These are phyloP conservation scores for Oikopleura vanhoeffeni DNA, from an alignment of 23 tunicate species.

Conservation along the genomic window DNA sequence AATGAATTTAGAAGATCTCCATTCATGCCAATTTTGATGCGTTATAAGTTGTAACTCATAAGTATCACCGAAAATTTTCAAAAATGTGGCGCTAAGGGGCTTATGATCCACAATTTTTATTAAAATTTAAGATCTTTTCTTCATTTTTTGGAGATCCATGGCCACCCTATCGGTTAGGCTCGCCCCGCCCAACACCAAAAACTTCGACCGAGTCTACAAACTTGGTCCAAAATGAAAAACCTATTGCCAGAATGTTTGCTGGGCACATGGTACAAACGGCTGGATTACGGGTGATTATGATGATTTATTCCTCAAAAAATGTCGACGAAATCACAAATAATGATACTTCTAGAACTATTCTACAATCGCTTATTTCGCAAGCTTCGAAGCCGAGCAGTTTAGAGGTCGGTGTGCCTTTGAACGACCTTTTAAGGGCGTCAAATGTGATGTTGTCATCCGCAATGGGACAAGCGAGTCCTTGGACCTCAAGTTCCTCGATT, in stretches of 20 bases:
- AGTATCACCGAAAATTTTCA: too few relatives aligned
- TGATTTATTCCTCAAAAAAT: not conserved
- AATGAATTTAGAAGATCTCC: too few relatives aligned
- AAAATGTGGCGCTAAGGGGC: too few relatives aligned
- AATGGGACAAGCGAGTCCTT: not conserved
- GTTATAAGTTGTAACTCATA: too few relatives aligned
- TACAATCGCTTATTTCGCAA: not conserved
- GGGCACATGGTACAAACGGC: slow-evolving; percentile 4
- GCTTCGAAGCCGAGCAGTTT: not conserved
- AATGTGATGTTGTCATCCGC: not conserved
- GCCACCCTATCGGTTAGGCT: too few relatives aligned
- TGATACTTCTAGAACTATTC: not conserved
- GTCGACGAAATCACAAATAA: not conserved
- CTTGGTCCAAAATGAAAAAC: too few relatives aligned
- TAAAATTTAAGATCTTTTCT: too few relatives aligned
- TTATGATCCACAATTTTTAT: too few relatives aligned
- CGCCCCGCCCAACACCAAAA: not conserved
- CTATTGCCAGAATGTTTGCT: not conserved
- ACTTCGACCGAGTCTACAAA: too few relatives aligned
- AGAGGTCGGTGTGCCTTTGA: not conserved
- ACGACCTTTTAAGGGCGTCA: not conserved
- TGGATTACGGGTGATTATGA: not conserved
- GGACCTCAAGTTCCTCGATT: not conserved
- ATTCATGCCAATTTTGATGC: too few relatives aligned
- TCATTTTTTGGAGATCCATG: too few relatives aligned